These are phyloP conservation scores for Halcyon senegalensis DNA, from an alignment of 2,113 vertebrate genomes.

Conservation along the genomic window DNA sequence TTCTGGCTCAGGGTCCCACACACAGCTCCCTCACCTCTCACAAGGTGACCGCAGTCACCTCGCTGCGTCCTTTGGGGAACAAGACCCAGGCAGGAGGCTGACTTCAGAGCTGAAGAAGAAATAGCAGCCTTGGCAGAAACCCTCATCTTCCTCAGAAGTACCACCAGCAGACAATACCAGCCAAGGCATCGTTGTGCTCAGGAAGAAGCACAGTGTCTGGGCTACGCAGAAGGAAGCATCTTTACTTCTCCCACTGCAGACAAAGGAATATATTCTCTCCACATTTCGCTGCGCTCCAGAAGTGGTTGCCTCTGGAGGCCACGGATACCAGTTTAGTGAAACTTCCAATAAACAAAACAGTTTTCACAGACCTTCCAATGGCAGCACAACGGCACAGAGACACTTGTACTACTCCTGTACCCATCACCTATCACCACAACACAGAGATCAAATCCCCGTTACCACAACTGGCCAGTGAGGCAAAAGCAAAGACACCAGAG, in stretches of 20 bases:
- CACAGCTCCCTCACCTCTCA: not conserved
- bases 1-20: not conserved
- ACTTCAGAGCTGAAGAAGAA: not conserved
- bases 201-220: not conserved
- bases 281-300: not conserved
- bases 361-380: not conserved
- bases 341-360: not conserved
- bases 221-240: not conserved
- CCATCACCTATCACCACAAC: rapidly evolving
- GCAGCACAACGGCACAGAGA: not conserved
- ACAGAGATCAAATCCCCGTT: not conserved
- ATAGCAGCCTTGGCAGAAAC: not conserved
- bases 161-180: not conserved
- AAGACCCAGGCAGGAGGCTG: not conserved
- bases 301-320: not conserved
- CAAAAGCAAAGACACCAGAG: not conserved
- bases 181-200: not conserved
- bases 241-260: not conserved
- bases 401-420: not conserved
- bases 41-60: not conserved
- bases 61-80: not conserved
- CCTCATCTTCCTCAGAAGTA: not conserved
- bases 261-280: not conserved
- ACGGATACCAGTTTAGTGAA: not conserved
- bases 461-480: not conserved